These are phyloP conservation scores for Phyllotis vaccarum DNA, from an alignment of 2,797 vertebrate species.

Conservation along the genomic window DNA sequence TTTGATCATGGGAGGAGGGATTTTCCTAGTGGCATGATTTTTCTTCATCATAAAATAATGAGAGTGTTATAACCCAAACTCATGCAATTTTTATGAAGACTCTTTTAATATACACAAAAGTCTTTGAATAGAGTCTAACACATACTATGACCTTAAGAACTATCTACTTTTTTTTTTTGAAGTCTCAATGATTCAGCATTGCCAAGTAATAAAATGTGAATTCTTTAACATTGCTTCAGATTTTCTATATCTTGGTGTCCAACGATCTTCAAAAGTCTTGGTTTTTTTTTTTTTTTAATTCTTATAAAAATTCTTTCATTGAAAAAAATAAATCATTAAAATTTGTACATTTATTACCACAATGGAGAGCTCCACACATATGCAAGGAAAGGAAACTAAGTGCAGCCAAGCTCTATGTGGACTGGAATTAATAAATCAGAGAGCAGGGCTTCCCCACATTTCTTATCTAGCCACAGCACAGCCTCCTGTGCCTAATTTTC, in stretches of 20 bases:
- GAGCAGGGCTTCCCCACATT: conserved; percentile 48
- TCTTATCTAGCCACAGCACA: conserved; percentile 61
- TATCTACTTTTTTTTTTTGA: not conserved
- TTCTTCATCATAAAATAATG: conserved; percentile 17
- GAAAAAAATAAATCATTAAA: conserved; percentile 61
- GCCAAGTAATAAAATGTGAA: conserved; percentile 36
- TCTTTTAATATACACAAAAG: conserved; percentile 23
- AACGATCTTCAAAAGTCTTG: conserved; percentile 24
- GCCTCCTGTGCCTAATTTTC: conserved; percentile 50
- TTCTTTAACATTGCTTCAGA: not conserved
- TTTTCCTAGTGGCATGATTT: not conserved
- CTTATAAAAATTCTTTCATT: conserved; percentile 62
- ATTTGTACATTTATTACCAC: conserved; percentile 61
- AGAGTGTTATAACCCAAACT: not conserved
- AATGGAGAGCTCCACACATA: conserved; percentile 43
- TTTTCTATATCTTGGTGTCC: conserved; percentile 11
- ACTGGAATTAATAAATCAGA: conserved; percentile 68
- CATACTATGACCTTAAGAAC: conserved; percentile 28
- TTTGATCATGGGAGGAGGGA: not conserved
- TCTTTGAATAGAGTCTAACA: not conserved
- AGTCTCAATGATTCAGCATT: not conserved
- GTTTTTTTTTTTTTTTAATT: conserved; percentile 41
- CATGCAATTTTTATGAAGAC: not conserved
- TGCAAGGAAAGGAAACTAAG: conserved; percentile 64
- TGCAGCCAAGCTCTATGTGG: conserved; percentile 24